Evolutionary conservation across 2,113 vertebrate species (phyloP).

Genomic region (Sclerurus mexicanus): DNA sequence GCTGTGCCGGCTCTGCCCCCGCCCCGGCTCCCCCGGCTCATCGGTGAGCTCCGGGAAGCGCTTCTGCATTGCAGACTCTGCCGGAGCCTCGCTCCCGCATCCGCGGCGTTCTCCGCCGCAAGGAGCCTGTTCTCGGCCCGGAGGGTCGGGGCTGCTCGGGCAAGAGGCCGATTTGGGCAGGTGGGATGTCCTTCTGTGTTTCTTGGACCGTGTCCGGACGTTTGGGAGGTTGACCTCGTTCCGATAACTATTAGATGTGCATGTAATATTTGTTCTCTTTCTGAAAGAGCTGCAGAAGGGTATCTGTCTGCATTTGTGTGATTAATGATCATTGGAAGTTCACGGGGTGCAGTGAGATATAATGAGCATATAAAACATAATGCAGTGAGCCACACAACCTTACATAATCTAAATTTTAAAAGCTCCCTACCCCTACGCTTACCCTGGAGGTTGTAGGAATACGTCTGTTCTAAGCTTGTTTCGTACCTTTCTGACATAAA

Average conservation of each 20-base stretch:
- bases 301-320: neutral
- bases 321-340: neutral
- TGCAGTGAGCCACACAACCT: slow-evolving; percentile 41
- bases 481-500: neutral
- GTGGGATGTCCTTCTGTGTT: neutral
- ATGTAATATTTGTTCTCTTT: neutral
- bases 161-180: neutral
- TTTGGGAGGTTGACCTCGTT: neutral
- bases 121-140: neutral
- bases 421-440: slow-evolving; percentile 8
- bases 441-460: neutral
- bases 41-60: slow-evolving; percentile 4
- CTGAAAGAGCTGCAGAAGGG: neutral
- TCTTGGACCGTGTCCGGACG: neutral
- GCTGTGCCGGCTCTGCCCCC: neutral
- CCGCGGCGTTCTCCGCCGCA: neutral
- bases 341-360: neutral
- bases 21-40: neutral
- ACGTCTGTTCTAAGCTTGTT: neutral
- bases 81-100: neutral
- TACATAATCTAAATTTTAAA: slow-evolving; percentile 47
- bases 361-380: neutral
- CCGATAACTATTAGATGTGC: neutral
- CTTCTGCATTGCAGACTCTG: slow-evolving; percentile 66
- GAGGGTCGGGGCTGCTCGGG: neutral